These are phyloP conservation scores for Cheilosia pagana DNA, from an alignment of 2,888 invertebrate species.

Conservation along the genomic window DNA sequence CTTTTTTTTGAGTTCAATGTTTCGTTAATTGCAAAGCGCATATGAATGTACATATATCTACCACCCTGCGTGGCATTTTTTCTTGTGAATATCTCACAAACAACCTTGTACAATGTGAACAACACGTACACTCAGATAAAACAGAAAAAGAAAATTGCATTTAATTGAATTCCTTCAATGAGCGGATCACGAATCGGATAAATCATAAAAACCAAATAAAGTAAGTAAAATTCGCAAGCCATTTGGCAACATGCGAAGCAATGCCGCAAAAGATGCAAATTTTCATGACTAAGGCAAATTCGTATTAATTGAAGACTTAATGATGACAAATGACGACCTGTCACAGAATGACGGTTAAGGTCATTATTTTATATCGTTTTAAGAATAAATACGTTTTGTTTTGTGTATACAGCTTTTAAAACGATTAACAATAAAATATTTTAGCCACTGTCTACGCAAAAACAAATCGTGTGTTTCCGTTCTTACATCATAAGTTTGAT, in stretches of 20 bases:
- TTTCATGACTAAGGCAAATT: slow-evolving; percentile 53
- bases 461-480: slow-evolving; percentile 22
- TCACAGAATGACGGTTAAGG: slow-evolving; percentile 66
- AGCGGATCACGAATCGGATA: slow-evolving; percentile 67
- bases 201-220: slow-evolving; percentile 51
- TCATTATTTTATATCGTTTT: slow-evolving; percentile 38
- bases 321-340: slow-evolving; percentile 62
- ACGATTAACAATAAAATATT: slow-evolving; percentile 30
- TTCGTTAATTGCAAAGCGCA: slow-evolving; percentile 54
- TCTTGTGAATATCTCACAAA: slow-evolving; percentile 23
- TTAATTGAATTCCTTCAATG: slow-evolving; percentile 69
- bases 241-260: slow-evolving; percentile 10
- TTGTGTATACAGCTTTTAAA: slow-evolving; percentile 2
- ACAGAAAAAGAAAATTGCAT: slow-evolving; percentile 37
- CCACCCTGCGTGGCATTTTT: slow-evolving; percentile 27
- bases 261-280: slow-evolving; percentile 54
- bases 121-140: slow-evolving; percentile 1
- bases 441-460: neutral
- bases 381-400: slow-evolving; percentile 21
- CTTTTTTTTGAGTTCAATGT: slow-evolving; percentile 49
- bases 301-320: slow-evolving; percentile 54
- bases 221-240: neutral
- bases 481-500: slow-evolving; percentile 27
- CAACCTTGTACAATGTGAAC: slow-evolving; percentile 45
- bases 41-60: neutral